Base-by-base conservation (phyloP, 2,113 vertebrate species). In the Eclectus roratus region DNA sequence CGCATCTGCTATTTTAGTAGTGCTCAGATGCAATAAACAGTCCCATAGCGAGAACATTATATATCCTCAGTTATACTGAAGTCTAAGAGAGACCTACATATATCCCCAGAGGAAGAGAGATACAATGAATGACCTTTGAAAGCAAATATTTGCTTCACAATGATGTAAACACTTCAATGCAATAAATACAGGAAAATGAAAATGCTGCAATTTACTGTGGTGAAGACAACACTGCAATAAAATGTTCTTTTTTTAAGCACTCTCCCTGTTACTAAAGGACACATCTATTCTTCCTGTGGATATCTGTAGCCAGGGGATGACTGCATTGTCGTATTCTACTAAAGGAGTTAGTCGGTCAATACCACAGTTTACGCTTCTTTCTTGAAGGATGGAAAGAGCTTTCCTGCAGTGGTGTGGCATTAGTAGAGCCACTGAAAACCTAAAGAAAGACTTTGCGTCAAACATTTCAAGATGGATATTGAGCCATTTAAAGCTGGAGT, bases 121-220 rank as follows among this genome's bases (percentile, higher is more conserved):
- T 58, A 94, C 68, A 91, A 86, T 14, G 37, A 80, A 61, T 88
- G 95, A 96, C 94, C 94, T 96, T 94, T 95, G 92, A 93, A 96
- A 91, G 89, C 87, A 96, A 96, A 95, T 93, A 92, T 94, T 94
- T 95, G 79, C 86, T 96, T 92, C 89, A 58, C 80, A 79, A 91
- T 46, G 73, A 92, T 95, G 86, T 63, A 95, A 95, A 96, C 93
- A 91, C 94, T 96, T 96, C 91, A 91, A 9, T 76, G 81, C 76
- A 91, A 93, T 94, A 96, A 96, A 88, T 95, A 93, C 39, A 93
- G 97, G 91, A 84, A 96, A 95, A 88, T 89, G 37, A 86, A 96
- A 94, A 96, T 82, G 91, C 92, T 87, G 82, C 83, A 29, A 53
- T 94, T 94, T 91, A 95, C 85, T 63, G 61, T 49, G 53, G 79